Base-by-base conservation (phyloP, 2,888 invertebrate genomes). In the Anoncus sp. region DNA sequence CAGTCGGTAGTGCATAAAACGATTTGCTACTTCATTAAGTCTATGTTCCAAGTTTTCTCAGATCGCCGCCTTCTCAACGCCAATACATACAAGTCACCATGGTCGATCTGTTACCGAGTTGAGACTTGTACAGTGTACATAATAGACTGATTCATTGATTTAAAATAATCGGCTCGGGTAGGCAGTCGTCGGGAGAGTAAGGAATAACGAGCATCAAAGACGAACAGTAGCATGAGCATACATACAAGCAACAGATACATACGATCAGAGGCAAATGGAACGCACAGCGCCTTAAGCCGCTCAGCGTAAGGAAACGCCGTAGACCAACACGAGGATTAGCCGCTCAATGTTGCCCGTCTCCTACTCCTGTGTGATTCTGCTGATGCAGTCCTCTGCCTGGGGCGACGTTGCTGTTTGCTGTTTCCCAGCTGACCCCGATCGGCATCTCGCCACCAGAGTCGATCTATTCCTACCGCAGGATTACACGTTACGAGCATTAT, bases 401-500 rank as follows among this genome's bases (percentile, higher is more conserved):
- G 40, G 27, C 47, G 57, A 40, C 38, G 27, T 38, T 62, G 45
- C 40, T 72, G 71, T 59, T 45, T 62, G 55, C 31, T 63, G 55
- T 45, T 51, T 40, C 38, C 40, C 16, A 12, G 49, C 27, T 45
- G 40, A 49, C 47, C 49, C 20, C 60, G 18, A 85, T 84, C 82
- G 81, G 71, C 75, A 70, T 82, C 67, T 57, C 24, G 43, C 60
- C 31, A 38, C 51, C 31, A 66, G 43, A 62, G 57, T 75, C 40
- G 66, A 71, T 74, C 38, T 57, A 59, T 55, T 16, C 18, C 57
- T 43, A 82, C 73, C 75, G 70, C 81, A 79, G 83, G 82, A 85
- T 86, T 85, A 85, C 47, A 45, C 82, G 77, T 73, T 76, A 65
- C 62, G 80, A 82, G 79, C 81, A 83, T 85, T 83, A 84, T 79